Evolutionary conservation across 2,797 vertebrate species (phyloP).

Genomic region (Spizella passerina): DNA sequence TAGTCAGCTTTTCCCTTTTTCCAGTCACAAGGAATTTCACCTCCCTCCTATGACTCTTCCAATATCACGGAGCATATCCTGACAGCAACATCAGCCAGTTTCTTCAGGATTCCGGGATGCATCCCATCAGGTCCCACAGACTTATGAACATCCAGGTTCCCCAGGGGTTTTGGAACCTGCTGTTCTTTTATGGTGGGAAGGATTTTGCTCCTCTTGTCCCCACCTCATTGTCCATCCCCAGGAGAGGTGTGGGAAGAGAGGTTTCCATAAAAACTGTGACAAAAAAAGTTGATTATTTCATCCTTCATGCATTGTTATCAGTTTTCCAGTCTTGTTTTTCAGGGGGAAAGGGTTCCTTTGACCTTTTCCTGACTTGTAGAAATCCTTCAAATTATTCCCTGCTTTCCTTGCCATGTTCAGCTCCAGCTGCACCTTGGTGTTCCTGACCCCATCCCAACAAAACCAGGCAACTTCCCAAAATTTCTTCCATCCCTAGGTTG

Average conservation of each 20-base stretch:
- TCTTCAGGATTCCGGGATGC: neutral
- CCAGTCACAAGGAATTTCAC: neutral
- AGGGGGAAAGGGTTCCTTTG: fast-evolving
- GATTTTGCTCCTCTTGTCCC: neutral
- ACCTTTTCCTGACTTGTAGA: neutral
- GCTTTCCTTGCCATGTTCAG: neutral
- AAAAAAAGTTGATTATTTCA: neutral
- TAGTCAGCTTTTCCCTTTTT: neutral
- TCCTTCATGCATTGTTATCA: neutral
- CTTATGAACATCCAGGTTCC: neutral
- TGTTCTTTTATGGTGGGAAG: neutral
- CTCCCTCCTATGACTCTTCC: neutral
- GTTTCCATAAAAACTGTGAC: neutral
- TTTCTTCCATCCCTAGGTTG: neutral
- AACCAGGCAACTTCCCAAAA: neutral
- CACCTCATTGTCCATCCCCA: neutral
- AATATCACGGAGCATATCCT: fast-evolving
- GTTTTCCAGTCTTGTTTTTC: neutral
- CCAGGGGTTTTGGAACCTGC: neutral
- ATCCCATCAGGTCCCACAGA: neutral
- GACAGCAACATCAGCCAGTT: neutral
- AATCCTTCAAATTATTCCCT: neutral
- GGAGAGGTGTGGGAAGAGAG: neutral
- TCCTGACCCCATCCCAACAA: neutral
- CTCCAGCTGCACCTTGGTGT: neutral